These are phyloP conservation scores for Calosoma granatense DNA, from an alignment of 1,140 invertebrate species.

Conservation along the genomic window DNA sequence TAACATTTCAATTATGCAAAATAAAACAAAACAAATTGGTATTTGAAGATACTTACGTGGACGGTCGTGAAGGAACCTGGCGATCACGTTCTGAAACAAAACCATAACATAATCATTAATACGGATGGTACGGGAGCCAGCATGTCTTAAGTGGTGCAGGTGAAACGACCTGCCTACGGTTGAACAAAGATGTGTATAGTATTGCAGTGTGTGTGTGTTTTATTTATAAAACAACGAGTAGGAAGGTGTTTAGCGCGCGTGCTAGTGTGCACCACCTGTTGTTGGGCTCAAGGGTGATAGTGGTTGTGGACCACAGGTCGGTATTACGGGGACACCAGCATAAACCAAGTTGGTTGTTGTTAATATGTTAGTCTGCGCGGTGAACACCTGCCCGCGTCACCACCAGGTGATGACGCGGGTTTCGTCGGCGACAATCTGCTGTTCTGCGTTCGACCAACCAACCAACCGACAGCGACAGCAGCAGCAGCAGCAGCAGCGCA, in stretches of 20 bases:
- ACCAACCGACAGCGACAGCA: too few species aligned
- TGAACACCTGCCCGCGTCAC: not conserved
- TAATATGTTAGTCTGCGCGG: not conserved
- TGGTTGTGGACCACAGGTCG: not conserved
- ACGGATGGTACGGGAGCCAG: too few species aligned
- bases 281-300: not conserved
- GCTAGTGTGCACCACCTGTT: not conserved
- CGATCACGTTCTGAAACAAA: slow-evolving; percentile 27
- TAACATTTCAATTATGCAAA: too few species aligned
- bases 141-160: too few species aligned
- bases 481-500: too few species aligned
- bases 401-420: not conserved
- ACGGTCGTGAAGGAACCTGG: slow-evolving; percentile 16
- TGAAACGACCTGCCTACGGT: slow-evolving; percentile 3
- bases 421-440: not conserved
- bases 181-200: not conserved
- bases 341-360: not conserved
- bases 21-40: not conserved
- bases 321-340: too few species aligned
- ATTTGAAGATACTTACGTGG: slow-evolving; percentile 23
- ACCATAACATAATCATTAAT: slow-evolving; percentile 18
- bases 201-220: not conserved
- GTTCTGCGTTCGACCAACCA: too few species aligned
- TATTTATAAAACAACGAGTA: slow-evolving; percentile 1
- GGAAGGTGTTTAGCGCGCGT: not conserved